Evolutionary conservation across 2,888 invertebrate genomes (phyloP).

Genomic region (Patella pellucida): DNA sequence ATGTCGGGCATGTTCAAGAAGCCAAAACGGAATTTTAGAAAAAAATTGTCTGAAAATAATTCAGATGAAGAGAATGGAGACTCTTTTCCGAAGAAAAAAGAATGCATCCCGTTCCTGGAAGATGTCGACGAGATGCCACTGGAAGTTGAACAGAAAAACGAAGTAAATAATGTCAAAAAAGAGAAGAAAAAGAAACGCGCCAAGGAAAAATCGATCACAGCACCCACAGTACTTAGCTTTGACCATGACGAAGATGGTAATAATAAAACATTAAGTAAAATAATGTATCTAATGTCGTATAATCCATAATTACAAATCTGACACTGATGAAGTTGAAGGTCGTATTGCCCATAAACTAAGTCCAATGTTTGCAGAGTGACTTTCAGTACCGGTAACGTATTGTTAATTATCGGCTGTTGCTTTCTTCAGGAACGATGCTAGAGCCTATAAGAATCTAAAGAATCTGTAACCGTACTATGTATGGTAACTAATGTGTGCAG

Average conservation of each 20-base stretch:
- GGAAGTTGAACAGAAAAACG: constrained; percentile 2
- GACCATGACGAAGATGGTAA: constrained; percentile 72
- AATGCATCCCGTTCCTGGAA: constrained; percentile 19
- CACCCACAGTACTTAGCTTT: constrained; percentile 80
- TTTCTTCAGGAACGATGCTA: no score
- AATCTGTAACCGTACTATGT: no score
- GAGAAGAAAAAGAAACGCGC: constrained; percentile 52
- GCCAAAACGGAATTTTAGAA: constrained; percentile 84
- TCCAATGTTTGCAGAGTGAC: no score
- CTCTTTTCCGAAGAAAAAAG: constrained; percentile 33
- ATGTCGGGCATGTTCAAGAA: constrained; percentile 86
- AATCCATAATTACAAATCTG: neutral
- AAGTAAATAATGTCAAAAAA: constrained; percentile 33
- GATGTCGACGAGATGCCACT: constrained; percentile 34
- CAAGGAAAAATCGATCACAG: constrained; percentile 44
- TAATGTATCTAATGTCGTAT: neutral
- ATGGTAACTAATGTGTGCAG: no score
- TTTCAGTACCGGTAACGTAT: no score
- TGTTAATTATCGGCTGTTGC: no score
- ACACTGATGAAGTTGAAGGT: neutral
- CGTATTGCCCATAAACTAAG: no score
- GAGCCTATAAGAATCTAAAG: no score
- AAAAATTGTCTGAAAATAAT: constrained; percentile 64
- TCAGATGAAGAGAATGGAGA: constrained; percentile 65
- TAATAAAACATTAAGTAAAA: constrained; percentile 51